Base-by-base conservation (phyloP, 2,888 invertebrate species). In the Enchytraeus crypticus region DNA sequence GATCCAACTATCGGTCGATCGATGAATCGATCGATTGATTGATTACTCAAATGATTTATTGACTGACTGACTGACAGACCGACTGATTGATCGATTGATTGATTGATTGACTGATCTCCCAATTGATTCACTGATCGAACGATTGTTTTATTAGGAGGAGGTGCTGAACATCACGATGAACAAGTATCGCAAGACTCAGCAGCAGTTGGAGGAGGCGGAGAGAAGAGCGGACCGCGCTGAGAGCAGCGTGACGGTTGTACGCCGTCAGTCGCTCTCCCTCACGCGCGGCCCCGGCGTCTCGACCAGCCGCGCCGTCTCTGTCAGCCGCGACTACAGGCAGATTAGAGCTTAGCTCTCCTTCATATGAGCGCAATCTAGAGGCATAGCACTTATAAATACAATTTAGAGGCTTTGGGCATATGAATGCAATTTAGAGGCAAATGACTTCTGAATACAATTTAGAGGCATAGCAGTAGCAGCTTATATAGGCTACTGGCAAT, bases 221-320 rank as follows among this genome's bases (percentile, higher is more conserved):
- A 60, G 59, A 33, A 33, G 64, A 14, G 64, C 64, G 21, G 64
- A 64, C 60, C 55, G 34, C 23, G 64, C 63, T 23, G 59, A 54
- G 49, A 51, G 27, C 38, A 62, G 32, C 59, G 51, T 62, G 14
- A 53, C 59, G 49, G 56, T 47, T 11, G 53, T 60, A 46, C 29
- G 54, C 30, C 60, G 54, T 18, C 30, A 54, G 18, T 29, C 43
- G 32, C 29, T 46, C 27, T 74, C 66, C 14, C 72, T 72, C 65
- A 38, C 38, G 11, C 38, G 38, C 11, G 38, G 38, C 38, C 11
- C 18, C 38, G 38, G 38, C 11, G 8, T 18, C 38, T 38, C 38
- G 11, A 14, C 38, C 8, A 14, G 11, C 38, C 18, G 11, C 38
- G 18, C 11, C 11, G 38, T 18, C 38, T 38, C 38, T 18, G 18